phyloP scores from a whole-genome alignment of 2,888 invertebrate species.

The Hofmannophila pseudospretella region DNA sequence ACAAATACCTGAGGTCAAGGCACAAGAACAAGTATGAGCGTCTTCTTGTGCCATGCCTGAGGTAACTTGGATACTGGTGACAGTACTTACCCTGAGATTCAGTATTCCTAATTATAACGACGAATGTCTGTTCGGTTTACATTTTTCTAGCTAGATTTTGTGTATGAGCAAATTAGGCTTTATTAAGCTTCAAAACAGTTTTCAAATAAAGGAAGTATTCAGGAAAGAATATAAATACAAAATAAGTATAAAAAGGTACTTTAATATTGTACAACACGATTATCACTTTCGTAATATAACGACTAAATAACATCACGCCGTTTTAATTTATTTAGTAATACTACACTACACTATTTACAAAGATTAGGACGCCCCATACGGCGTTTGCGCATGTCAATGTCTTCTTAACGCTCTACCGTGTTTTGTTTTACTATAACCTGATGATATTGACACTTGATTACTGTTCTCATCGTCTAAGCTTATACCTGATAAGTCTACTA shows the following conservation, averaged over 20 bases:
- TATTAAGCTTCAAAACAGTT: no score
- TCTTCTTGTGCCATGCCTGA: no score
- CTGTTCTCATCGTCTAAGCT: constrained; percentile 53
- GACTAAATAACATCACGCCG: constrained; percentile 58
- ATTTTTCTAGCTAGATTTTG: no score
- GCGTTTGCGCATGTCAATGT: constrained; percentile 43
- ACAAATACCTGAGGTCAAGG: no score
- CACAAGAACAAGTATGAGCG: no score
- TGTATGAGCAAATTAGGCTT: no score
- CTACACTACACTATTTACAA: constrained; percentile 73
- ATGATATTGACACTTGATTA: constrained; percentile 67
- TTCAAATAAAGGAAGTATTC: constrained; percentile 11
- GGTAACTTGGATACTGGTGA: no score
- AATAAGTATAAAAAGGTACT: constrained; percentile 41
- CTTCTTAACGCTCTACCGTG: constrained; percentile 64
- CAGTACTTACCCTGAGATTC: no score
- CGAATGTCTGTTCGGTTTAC: no score
- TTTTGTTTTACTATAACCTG: constrained; percentile 75
- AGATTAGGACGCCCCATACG: constrained; percentile 37
- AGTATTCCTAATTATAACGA: no score
- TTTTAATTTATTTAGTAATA: constrained; percentile 70
- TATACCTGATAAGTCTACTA: constrained; percentile 66
- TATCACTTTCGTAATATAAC: constrained; percentile 68
- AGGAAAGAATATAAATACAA: no score
- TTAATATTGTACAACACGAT: constrained; percentile 71